A percentile compares a stretch with the other conserved stretches of the same genome.
Conservation (phyloP, 2,797 vertebrate genomes). For the Danio aesculapii region DNA sequence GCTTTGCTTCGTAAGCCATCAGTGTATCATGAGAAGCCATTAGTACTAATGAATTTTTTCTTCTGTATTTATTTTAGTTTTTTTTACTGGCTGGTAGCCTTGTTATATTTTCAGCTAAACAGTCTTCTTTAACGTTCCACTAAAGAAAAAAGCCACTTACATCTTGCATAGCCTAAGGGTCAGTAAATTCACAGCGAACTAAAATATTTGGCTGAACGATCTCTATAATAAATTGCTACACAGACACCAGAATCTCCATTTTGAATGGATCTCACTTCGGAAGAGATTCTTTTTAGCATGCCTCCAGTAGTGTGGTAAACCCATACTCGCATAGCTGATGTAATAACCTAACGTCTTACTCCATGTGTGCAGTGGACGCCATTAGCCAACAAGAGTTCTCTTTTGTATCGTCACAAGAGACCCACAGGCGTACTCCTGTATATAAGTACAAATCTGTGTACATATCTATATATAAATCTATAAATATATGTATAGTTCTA, state of each 20-base stretch:
- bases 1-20: too few species aligned
- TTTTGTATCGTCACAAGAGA: conserved; percentile 40
- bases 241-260: conserved; percentile 37
- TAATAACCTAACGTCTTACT: conserved; percentile 53
- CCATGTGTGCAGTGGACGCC: conserved; percentile 49
- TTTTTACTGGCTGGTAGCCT: too few species aligned
- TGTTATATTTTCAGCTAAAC: not conserved
- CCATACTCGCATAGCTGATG: conserved; percentile 48
- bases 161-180: not conserved
- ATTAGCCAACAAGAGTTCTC: conserved; percentile 47
- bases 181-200: too few species aligned
- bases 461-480: conserved; percentile 49
- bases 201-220: not conserved
- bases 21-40: too few species aligned
- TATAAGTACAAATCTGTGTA: conserved; percentile 39
- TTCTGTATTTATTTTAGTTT: too few species aligned
- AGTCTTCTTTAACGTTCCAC: not conserved
- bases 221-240: conserved; percentile 1
- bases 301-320: conserved; percentile 52
- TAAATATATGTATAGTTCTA: conserved; percentile 58
- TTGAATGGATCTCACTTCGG: conserved; percentile 5
- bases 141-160: not conserved
- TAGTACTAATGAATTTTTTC: too few species aligned
- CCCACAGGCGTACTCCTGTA: conserved; percentile 49
- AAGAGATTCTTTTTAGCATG: conserved; percentile 60